Evolutionary conservation across 2,113 vertebrate genomes (phyloP).

Genomic region (Lepidothrix coronata): DNA sequence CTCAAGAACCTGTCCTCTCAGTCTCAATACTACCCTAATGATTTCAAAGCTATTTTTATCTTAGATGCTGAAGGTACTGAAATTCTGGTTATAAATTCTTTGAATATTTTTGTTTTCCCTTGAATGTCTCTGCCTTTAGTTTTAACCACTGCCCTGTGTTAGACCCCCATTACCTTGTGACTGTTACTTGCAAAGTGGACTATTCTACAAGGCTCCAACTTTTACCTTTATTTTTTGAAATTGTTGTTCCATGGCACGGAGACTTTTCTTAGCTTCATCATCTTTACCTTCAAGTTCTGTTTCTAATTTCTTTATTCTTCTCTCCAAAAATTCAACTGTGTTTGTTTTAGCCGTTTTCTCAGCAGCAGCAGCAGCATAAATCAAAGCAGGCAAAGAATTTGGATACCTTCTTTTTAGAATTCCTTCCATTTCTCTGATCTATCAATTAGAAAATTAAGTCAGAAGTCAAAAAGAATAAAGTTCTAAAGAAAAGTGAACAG

Average conservation of each 20-base stretch:
- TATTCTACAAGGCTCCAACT: neutral
- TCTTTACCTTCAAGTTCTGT: slow-evolving; percentile 87
- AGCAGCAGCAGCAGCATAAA: slow-evolving; percentile 84
- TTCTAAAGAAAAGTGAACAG: neutral
- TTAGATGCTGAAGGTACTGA: neutral
- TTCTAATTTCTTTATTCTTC: slow-evolving; percentile 87
- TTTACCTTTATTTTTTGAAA: slow-evolving; percentile 90
- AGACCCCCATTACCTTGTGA: neutral
- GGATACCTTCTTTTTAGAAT: slow-evolving; percentile 85
- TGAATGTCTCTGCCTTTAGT: neutral
- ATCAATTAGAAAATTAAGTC: neutral
- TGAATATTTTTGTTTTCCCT: neutral
- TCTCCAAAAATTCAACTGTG: slow-evolving; percentile 82
- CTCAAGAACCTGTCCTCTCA: neutral
- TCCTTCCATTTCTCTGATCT: slow-evolving; percentile 95
- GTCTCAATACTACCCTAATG: neutral
- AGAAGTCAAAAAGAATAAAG: neutral
- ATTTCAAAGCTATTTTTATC: neutral
- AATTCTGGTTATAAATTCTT: neutral
- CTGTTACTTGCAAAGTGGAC: neutral
- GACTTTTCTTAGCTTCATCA: slow-evolving; percentile 88
- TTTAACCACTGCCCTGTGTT: neutral
- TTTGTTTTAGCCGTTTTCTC: slow-evolving; percentile 61
- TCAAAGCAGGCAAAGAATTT: slow-evolving; percentile 91
- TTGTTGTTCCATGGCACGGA: slow-evolving; percentile 89